phyloP scores from a whole-genome alignment of 2,888 invertebrate genomes.

The Timema podura region DNA sequence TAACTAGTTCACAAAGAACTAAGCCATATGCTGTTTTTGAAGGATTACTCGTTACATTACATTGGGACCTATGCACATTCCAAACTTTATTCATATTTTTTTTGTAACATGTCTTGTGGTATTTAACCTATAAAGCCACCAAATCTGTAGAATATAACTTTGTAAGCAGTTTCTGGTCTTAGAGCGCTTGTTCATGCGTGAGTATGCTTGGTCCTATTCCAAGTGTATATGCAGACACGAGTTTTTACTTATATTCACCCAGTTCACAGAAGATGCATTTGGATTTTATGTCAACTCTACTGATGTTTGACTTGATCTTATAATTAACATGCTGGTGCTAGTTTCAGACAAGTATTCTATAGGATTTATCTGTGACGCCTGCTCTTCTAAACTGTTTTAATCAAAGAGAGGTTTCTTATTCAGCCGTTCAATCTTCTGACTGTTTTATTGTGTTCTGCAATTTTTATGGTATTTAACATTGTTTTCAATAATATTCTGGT shows the following conservation, averaged over 20 bases:
- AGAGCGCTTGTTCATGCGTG: not conserved
- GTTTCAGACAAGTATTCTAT: not conserved
- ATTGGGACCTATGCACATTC: not conserved
- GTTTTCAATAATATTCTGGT: not conserved
- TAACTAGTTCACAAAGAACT: not conserved
- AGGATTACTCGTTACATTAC: not conserved
- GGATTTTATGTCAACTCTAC: not conserved
- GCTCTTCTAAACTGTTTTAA: not conserved
- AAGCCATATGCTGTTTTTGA: not conserved
- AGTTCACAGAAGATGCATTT: not conserved
- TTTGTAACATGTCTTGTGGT: slow-evolving; percentile 7
- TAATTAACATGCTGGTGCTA: not conserved
- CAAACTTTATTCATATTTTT: not conserved
- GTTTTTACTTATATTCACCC: not conserved
- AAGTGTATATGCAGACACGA: not conserved
- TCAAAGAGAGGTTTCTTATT: not conserved
- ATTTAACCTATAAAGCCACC: not conserved
- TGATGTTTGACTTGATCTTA: not conserved
- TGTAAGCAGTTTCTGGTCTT: not conserved
- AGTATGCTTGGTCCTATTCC: not conserved
- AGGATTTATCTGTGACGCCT: not conserved
- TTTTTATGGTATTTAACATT: not conserved
- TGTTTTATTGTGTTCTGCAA: not conserved
- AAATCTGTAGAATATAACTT: not conserved
- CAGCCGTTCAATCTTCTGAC: slow-evolving; percentile 3